phyloP scores from a whole-genome alignment of 1,140 invertebrate genomes.

The Apis florea region DNA sequence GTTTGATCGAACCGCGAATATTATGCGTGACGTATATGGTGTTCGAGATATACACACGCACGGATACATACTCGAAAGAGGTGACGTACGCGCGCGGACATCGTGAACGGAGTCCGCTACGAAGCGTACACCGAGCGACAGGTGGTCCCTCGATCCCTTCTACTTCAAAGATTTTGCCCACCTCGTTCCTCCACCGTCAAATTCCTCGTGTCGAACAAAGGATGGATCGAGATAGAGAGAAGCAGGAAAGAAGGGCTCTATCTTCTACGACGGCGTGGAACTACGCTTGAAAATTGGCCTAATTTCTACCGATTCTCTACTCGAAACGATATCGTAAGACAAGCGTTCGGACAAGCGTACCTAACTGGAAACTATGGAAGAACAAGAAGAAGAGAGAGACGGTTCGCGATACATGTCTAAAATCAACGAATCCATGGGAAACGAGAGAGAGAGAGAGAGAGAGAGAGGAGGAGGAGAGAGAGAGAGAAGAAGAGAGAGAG shows the following conservation, averaged over 20 bases:
- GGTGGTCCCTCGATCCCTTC: slow-evolving; percentile 62
- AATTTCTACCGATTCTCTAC: slow-evolving; percentile 6
- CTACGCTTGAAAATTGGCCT: slow-evolving; percentile 18
- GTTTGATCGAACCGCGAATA: slow-evolving; percentile 62
- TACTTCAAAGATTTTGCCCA: slow-evolving; percentile 53
- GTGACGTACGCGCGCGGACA: slow-evolving; percentile 44
- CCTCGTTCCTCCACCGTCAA: slow-evolving; percentile 47
- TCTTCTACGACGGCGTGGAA: not conserved
- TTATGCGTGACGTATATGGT: slow-evolving; percentile 49
- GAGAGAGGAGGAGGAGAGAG: too few species aligned
- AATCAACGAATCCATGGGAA: slow-evolving; percentile 4
- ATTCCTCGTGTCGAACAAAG: slow-evolving; percentile 50
- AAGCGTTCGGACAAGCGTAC: slow-evolving; percentile 3
- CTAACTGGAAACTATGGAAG: not conserved
- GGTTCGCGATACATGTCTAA: not conserved
- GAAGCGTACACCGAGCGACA: slow-evolving; percentile 57
- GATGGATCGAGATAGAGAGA: slow-evolving; percentile 17
- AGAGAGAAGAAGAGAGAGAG: too few species aligned
- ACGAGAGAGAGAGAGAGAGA: not conserved
- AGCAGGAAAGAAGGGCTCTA: not conserved
- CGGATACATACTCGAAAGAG: not conserved
- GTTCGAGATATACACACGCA: slow-evolving; percentile 45
- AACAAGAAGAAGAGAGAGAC: not conserved
- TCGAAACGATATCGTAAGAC: slow-evolving; percentile 12
- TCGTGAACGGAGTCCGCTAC: slow-evolving; percentile 50